Percentiles rank a stretch among this genome's conserved stretches.
Evolutionary conservation across 2,888 invertebrate genomes (phyloP).

Genomic region (Ptilodon capucinus): DNA sequence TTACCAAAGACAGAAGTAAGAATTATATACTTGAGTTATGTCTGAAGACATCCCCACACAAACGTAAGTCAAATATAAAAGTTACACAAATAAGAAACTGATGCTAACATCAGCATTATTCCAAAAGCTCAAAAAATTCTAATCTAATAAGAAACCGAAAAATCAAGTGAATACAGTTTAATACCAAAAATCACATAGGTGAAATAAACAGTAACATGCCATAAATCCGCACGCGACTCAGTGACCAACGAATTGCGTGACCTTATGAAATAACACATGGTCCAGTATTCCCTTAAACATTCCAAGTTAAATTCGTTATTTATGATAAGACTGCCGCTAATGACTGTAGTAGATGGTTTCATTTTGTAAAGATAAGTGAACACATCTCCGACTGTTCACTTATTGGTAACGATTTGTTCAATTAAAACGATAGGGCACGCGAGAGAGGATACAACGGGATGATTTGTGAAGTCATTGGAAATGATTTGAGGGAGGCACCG

Average conservation of each 20-base stretch:
- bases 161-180: no score
- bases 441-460: slow-evolving; percentile 34
- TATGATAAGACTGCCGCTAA: slow-evolving; percentile 33
- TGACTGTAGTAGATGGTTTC: slow-evolving; percentile 48
- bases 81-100: no score
- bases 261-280: neutral
- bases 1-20: no score
- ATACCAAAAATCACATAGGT: neutral
- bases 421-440: slow-evolving; percentile 64
- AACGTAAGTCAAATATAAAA: no score
- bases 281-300: neutral
- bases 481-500: slow-evolving; percentile 28
- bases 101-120: no score
- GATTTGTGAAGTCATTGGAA: slow-evolving; percentile 52
- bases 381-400: slow-evolving; percentile 45
- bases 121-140: no score
- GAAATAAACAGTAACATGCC: neutral
- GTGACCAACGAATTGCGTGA: neutral
- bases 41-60: no score
- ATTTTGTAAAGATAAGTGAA: slow-evolving; percentile 60
- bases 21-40: no score
- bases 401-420: slow-evolving; percentile 72
- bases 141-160: no score
- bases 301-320: neutral
- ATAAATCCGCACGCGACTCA: neutral